Evolutionary conservation across 2,113 vertebrate species (phyloP).

Genomic region (Halichoeres trimaculatus): DNA sequence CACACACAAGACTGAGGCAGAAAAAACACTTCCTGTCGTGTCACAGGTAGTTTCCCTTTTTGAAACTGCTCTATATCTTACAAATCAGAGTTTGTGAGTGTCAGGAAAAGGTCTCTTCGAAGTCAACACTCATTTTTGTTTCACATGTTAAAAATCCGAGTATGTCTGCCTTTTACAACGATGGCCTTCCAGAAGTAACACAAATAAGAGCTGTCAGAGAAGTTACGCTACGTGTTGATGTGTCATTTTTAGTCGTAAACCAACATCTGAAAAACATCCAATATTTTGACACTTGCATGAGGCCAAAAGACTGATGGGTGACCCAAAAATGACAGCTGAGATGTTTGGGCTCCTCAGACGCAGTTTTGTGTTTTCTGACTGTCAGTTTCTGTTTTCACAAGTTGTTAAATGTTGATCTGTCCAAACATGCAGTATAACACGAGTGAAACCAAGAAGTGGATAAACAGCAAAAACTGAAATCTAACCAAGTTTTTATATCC

Average conservation of each 20-base stretch:
- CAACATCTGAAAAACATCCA: not conserved
- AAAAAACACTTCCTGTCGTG: not conserved
- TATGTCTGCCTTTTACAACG: not conserved
- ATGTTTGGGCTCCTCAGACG: slow-evolving; percentile 3
- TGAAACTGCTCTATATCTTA: not conserved
- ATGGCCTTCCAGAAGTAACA: not conserved
- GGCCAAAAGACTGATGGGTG: not conserved
- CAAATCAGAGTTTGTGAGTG: not conserved
- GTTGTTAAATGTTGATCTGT: not conserved
- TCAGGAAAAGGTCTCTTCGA: not conserved
- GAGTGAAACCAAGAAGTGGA: no score
- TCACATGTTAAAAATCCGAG: no score
- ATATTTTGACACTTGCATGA: not conserved
- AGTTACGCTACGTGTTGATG: not conserved
- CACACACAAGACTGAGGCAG: not conserved
- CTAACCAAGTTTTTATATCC: no score
- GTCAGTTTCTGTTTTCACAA: not conserved
- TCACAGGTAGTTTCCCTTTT: not conserved
- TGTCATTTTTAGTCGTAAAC: not conserved
- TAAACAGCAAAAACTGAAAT: no score
- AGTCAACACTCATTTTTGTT: not conserved
- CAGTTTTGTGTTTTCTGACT: no score
- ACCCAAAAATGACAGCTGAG: not conserved
- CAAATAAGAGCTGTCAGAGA: not conserved
- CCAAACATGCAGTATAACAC: not conserved